Base-by-base conservation (phyloP, 2,888 invertebrate genomes). In the Gastracanthus pulcherrimus region DNA sequence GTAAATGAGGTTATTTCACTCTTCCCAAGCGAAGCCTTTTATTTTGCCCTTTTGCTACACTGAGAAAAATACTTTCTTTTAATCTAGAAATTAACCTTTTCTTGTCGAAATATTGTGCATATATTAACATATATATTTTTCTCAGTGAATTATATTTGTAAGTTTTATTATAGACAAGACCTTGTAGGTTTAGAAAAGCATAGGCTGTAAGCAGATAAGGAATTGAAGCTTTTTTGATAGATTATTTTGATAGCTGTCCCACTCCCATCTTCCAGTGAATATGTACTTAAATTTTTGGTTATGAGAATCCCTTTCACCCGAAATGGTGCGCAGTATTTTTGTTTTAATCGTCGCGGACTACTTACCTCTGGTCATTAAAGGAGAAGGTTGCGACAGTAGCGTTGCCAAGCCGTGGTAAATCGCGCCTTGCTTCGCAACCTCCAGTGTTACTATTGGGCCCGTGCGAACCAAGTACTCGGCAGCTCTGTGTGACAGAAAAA, bases 351-450 rank as follows among this genome's bases (percentile, higher is more conserved):
- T 66, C 31, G 9, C 76, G 36, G 36, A 36, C 58, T 67, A 90
- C 92, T 92, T 92, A 96, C 96, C 96, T 94, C 96, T 93, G 88
- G 94, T 94, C 91, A 95, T 95, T 83, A 95, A 94, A 75, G 97
- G 97, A 87, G 97, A 97, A 13, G 98, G 98, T 90, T 98, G 98
- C 86, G 97, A 97, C 70, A 99, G 93, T 81, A 98, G 93, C 19
- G 98, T 97, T 19, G 98, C 98, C 76, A 99, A 93, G 34, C 99
- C 99, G 92, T 99, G 99, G 90, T 97, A 96, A 88, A 98, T 96
- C 70, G 99, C 99, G 70, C 98, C 99, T 92, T 99, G 98, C 92
- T 99, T 99, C 31, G 98, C 98, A 82, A 99, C 99, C 92, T 98
- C 98, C 84, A 99, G 92, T 7, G 97, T 96, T 36, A 99, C 99